These are phyloP conservation scores for human DNA, from an alignment of 2,113 vertebrate species.

Conservation along the genomic window DNA sequence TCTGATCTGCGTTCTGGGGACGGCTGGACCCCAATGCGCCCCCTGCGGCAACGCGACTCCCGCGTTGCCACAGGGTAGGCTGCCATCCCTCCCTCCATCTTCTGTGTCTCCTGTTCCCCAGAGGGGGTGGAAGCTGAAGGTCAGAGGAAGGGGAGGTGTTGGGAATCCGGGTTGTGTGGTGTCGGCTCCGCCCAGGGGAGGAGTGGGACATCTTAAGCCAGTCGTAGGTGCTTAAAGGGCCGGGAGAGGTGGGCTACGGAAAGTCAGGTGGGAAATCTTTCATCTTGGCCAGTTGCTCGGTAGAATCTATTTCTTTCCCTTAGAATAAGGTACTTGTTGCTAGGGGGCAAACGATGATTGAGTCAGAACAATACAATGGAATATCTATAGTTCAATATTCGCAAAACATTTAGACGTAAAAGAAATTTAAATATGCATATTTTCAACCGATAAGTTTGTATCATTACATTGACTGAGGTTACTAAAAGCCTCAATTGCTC, in stretches of 20 bases:
- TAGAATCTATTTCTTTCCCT: not conserved
- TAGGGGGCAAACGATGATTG: too few relatives aligned
- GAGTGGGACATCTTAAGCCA: not conserved
- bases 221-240: accelerated
- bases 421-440: not conserved
- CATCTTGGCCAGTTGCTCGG: not conserved
- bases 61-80: too few relatives aligned
- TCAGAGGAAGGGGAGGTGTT: too few relatives aligned
- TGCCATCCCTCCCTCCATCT: too few relatives aligned
- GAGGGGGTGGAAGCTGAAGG: not conserved
- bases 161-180: not conserved
- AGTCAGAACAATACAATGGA: not conserved
- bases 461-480: not conserved
- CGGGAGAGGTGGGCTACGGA: not conserved
- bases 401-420: not conserved
- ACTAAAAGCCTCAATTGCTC: not conserved
- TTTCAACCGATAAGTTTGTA: not conserved
- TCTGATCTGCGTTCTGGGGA: accelerated
- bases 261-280: not conserved
- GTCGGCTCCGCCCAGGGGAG: not conserved
- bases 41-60: not conserved
- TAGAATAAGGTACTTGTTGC: too few relatives aligned
- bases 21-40: accelerated
- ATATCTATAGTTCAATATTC: not conserved
- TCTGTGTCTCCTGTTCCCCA: accelerated